Conservation (phyloP, 2,113 vertebrate genomes). For the Microcebus murinus region DNA sequence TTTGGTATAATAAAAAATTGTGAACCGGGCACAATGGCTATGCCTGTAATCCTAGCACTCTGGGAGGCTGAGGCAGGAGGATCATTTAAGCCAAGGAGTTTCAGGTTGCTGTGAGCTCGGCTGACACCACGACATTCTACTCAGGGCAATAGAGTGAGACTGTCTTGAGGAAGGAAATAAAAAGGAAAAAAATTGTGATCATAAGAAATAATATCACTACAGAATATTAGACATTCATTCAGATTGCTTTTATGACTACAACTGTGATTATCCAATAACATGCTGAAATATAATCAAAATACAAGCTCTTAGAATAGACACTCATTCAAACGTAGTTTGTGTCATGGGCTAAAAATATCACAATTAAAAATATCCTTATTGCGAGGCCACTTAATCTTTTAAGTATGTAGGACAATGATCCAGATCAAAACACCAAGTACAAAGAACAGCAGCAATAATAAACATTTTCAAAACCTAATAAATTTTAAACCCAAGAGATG, state of each 20-base stretch:
- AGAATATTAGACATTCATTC: not conserved
- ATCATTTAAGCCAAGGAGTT: no score
- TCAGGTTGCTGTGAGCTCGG: no score
- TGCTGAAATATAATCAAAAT: conserved; percentile 60
- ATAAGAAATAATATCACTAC: not conserved
- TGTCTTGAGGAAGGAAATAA: no score
- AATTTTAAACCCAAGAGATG: conserved; percentile 13
- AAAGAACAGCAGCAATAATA: conserved; percentile 11
- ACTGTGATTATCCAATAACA: conserved; percentile 10
- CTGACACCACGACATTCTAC: no score
- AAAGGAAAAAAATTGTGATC: not conserved
- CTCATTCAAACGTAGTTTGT: conserved; percentile 60
- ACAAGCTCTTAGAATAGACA: conserved; percentile 57
- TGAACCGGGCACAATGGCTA: not conserved
- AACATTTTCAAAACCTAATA: conserved; percentile 46
- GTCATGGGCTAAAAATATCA: conserved; percentile 62
- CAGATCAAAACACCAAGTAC: conserved; percentile 54
- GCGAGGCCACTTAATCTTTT: conserved; percentile 56
- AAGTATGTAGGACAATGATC: conserved; percentile 50
- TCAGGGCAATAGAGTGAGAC: no score
- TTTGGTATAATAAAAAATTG: not conserved
- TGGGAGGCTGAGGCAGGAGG: no score
- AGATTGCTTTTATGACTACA: not conserved
- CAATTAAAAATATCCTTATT: conserved; percentile 72
- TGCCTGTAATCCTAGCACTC: no score